These are phyloP conservation scores for Phaedon cochleariae DNA, from an alignment of 2,888 invertebrate genomes.

Conservation along the genomic window DNA sequence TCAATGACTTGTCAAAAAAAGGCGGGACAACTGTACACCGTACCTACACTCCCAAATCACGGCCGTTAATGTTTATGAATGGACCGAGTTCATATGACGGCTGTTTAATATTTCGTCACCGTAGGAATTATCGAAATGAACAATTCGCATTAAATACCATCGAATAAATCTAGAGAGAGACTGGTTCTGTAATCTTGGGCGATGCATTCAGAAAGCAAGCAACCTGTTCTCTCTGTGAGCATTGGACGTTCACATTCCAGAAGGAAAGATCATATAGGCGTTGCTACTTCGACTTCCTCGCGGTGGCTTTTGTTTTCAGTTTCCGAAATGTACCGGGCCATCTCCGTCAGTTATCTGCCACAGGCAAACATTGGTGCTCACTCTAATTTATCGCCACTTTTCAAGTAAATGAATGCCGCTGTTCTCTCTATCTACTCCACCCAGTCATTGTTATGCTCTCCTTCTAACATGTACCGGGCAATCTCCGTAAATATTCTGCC, in stretches of 20 bases:
- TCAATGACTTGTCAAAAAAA: too few species aligned
- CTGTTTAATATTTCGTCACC: slow-evolving; percentile 38
- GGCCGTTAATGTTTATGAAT: slow-evolving; percentile 19
- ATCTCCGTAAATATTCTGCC: too few species aligned
- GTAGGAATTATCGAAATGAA: slow-evolving; percentile 37
- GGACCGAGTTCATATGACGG: slow-evolving; percentile 19
- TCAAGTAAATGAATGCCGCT: too few species aligned
- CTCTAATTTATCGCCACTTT: too few species aligned
- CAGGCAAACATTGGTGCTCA: too few species aligned
- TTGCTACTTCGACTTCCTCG: too few species aligned
- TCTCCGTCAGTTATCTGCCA: too few species aligned
- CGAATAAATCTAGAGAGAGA: slow-evolving; percentile 32
- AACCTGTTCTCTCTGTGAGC: background rate
- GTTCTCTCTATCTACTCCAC: too few species aligned
- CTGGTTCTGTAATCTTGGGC: slow-evolving; percentile 34
- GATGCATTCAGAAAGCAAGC: background rate
- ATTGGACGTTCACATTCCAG: slow-evolving; percentile 42
- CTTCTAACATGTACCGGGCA: too few species aligned
- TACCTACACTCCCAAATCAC: background rate
- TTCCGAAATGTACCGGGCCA: too few species aligned
- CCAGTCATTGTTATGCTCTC: too few species aligned
- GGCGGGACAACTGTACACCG: background rate
- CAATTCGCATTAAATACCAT: slow-evolving; percentile 30
- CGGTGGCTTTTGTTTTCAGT: slow-evolving; percentile 4
- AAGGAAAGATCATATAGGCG: too few species aligned